Evolutionary conservation across 2,888 invertebrate genomes (phyloP).

Genomic region (Salticus scenicus): DNA sequence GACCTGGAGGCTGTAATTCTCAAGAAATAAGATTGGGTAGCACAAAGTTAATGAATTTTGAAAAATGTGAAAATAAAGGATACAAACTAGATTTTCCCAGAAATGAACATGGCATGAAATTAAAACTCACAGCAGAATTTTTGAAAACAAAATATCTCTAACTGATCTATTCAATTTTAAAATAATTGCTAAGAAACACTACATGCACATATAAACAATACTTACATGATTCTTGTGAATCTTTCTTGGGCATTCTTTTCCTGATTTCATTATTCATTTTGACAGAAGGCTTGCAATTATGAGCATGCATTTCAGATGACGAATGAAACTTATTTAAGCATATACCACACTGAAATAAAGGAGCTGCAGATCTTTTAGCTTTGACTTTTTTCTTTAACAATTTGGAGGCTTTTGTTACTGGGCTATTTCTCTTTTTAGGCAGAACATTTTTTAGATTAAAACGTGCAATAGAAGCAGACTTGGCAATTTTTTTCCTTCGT

Average conservation of each 20-base stretch:
- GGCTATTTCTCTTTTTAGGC: slow-evolving; percentile 35
- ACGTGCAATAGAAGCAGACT: slow-evolving; percentile 39
- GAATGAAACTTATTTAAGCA: slow-evolving; percentile 53
- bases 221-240: background rate
- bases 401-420: slow-evolving; percentile 21
- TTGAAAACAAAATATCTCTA: no score
- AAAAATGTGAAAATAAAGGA: no score
- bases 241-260: background rate
- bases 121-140: no score
- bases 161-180: no score
- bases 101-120: no score
- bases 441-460: slow-evolving; percentile 50
- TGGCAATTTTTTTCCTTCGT: slow-evolving; percentile 9
- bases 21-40: no score
- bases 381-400: slow-evolving; percentile 1
- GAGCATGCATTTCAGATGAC: slow-evolving; percentile 55
- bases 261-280: background rate
- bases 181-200: no score
- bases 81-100: no score
- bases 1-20: no score
- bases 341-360: slow-evolving; percentile 58
- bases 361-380: slow-evolving; percentile 16
- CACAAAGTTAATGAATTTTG: no score
- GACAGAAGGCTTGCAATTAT: slow-evolving; percentile 24
- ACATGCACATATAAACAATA: no score